Conservation (phyloP, 1,140 invertebrate species). For the Rhyacophila brunnea region DNA sequence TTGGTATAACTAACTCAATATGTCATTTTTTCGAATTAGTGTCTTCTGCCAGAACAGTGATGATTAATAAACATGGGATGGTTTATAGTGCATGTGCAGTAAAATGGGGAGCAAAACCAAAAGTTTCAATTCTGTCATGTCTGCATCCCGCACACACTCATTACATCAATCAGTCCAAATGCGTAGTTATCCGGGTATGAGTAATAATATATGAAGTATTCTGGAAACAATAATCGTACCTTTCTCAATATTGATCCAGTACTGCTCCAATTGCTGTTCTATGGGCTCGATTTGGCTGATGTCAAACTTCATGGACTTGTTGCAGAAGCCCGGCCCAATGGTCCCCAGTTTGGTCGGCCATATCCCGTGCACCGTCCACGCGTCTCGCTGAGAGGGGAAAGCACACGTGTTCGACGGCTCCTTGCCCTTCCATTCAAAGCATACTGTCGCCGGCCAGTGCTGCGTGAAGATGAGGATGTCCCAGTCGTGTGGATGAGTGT, state of each 20-base stretch:
- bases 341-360: slow-evolving; percentile 74
- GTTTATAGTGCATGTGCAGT: no score
- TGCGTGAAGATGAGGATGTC: slow-evolving; percentile 79
- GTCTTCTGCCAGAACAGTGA: no score
- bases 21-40: no score
- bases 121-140: no score
- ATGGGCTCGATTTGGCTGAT: slow-evolving; percentile 58
- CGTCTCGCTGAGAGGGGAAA: slow-evolving; percentile 59
- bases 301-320: slow-evolving; percentile 66
- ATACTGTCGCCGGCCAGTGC: slow-evolving; percentile 75
- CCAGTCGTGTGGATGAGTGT: slow-evolving; percentile 50
- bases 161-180: no score
- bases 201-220: no score
- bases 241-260: slow-evolving; percentile 74
- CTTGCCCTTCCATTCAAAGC: slow-evolving; percentile 67
- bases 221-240: no score
- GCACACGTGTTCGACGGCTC: slow-evolving; percentile 60
- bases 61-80: no score
- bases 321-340: slow-evolving; percentile 69
- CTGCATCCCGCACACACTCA: no score
- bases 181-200: no score
- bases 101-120: no score
- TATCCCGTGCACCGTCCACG: slow-evolving; percentile 79
- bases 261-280: slow-evolving; percentile 58
- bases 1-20: no score